A percentile compares a stretch with the other conserved stretches of the same genome.
Evolutionary conservation across 2,113 vertebrate species (phyloP).

Genomic region (Anarhynchus alexandrinus): DNA sequence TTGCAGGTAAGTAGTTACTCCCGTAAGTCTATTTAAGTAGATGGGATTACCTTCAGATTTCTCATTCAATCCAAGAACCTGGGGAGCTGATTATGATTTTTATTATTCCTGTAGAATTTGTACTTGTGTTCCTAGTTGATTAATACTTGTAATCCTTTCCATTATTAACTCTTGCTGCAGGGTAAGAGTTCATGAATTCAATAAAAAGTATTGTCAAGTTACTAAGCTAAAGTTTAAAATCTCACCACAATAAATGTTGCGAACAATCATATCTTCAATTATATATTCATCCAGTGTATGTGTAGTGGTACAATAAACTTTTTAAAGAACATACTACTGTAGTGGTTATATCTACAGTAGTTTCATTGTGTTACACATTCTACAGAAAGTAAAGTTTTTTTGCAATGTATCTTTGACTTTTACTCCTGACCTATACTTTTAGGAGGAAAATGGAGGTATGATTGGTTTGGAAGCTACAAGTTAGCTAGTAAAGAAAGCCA

Average conservation of each 20-base stretch:
- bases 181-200: not conserved
- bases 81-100: conserved; percentile 8
- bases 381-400: not conserved
- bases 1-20: not conserved
- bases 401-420: not conserved
- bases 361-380: not conserved
- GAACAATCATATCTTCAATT: not conserved
- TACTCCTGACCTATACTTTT: not conserved
- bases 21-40: not conserved
- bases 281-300: not conserved
- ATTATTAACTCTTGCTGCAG: conserved; percentile 33
- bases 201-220: not conserved
- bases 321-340: not conserved
- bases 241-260: not conserved
- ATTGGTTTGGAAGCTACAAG: conserved; percentile 27
- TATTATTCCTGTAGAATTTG: conserved; percentile 14
- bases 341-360: not conserved
- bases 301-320: not conserved
- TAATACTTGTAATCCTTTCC: conserved; percentile 34
- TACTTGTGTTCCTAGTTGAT: not conserved
- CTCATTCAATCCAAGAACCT: not conserved
- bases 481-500: not conserved
- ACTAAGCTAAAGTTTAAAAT: not conserved
- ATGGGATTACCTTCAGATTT: conserved; percentile 21
- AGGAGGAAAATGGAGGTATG: not conserved